Evolutionary conservation across 2,797 vertebrate species (phyloP).

Genomic region (Masticophis lateralis): DNA sequence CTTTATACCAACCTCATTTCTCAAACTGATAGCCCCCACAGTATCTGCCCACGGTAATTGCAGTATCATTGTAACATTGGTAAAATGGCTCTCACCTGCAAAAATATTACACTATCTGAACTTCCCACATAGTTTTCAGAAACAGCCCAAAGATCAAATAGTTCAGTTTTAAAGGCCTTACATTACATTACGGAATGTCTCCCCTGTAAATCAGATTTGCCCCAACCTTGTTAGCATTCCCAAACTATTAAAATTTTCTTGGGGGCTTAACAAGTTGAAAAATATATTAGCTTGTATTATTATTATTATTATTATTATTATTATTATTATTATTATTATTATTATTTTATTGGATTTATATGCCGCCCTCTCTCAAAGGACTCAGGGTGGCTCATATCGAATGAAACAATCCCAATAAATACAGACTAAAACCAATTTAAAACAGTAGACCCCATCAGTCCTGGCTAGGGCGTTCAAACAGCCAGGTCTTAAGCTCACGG

Average conservation of each 20-base stretch:
- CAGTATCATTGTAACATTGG: background rate
- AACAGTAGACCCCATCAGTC: no score
- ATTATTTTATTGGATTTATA: no score
- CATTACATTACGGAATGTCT: background rate
- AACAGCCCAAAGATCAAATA: background rate
- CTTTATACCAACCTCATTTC: background rate
- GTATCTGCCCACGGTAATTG: background rate
- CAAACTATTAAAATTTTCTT: background rate
- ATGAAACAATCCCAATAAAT: no score
- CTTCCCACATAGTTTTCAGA: background rate
- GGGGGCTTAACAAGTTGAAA: background rate
- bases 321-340: no score
- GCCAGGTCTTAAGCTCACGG: no score
- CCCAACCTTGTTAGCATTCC: background rate
- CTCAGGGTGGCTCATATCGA: no score
- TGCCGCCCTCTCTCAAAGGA: no score
- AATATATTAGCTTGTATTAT: background rate
- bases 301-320: no score
- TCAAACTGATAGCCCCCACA: background rate
- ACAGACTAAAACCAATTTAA: no score
- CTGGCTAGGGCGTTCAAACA: no score
- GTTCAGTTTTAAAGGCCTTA: background rate
- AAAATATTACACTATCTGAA: background rate
- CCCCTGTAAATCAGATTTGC: background rate
- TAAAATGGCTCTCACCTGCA: background rate